Evolutionary conservation across 2,797 vertebrate genomes (phyloP).

Genomic region (Esox lucius): DNA sequence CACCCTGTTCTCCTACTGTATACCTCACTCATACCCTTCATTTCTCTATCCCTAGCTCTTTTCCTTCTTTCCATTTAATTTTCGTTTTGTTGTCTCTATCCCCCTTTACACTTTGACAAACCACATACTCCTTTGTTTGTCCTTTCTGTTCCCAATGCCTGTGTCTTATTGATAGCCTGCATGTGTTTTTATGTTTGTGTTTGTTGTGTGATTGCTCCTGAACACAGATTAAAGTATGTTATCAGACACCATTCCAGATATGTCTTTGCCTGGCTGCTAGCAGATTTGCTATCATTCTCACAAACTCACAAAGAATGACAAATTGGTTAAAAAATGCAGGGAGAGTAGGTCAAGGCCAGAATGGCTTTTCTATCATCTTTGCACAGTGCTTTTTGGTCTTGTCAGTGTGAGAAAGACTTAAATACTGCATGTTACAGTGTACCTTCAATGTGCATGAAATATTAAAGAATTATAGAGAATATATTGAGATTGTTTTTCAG

Average conservation of each 20-base stretch:
- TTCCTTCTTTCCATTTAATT: no score
- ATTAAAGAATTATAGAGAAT: no score
- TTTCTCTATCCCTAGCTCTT: no score
- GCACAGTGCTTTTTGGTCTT: background rate
- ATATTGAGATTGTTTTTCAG: no score
- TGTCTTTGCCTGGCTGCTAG: conserved; percentile 5
- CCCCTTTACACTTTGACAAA: background rate
- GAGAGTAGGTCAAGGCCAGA: background rate
- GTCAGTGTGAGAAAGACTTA: background rate
- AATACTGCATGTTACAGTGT: conserved; percentile 1
- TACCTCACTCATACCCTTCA: background rate
- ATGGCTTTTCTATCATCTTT: background rate
- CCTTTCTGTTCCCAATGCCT: background rate
- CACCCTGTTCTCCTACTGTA: background rate
- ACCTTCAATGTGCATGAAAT: background rate
- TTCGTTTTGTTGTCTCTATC: background rate
- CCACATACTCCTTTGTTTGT: background rate
- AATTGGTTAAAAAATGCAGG: no score
- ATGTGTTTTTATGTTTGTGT: background rate
- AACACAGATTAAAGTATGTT: conserved; percentile 25
- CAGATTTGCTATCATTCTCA: background rate
- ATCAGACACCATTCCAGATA: conserved; percentile 2
- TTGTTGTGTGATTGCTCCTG: background rate
- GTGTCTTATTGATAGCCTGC: background rate
- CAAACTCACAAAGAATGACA: background rate